Conservation (phyloP, 2,888 invertebrate genomes). For the Aporophyla nigra region DNA sequence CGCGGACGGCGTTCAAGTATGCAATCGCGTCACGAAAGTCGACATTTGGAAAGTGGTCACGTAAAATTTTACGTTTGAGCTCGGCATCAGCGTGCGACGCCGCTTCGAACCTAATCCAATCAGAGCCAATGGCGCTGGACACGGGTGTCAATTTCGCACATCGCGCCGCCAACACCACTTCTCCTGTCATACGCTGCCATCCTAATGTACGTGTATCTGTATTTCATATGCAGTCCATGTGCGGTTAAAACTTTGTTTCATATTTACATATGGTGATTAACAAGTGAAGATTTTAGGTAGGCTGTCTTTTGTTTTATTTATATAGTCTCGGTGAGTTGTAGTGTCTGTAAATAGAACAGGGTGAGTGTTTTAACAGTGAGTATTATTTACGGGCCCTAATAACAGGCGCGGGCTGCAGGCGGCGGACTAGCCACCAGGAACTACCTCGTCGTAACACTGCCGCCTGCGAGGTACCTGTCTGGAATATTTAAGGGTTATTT, state of each 20-base stretch:
- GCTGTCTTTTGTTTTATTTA: conserved; percentile 72
- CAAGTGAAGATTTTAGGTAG: conserved; percentile 37
- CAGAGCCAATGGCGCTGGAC: conserved; percentile 86
- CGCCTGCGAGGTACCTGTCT: conserved; percentile 77
- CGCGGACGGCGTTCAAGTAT: conserved; percentile 79
- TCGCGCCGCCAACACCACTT: conserved; percentile 71
- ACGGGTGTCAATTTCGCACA: conserved; percentile 86
- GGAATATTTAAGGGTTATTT: conserved; percentile 85
- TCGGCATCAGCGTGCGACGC: conserved; percentile 84
- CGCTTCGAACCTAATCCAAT: conserved; percentile 89
- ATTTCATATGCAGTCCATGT: conserved; percentile 57
- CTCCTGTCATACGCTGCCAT: conserved; percentile 62
- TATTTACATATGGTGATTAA: conserved; percentile 33
- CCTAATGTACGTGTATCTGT: conserved; percentile 51
- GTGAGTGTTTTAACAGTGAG: conserved; percentile 82
- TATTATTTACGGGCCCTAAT: conserved; percentile 89
- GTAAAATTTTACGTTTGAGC: conserved; percentile 90
- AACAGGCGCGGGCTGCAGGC: conserved; percentile 74
- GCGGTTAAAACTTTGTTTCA: conserved; percentile 18
- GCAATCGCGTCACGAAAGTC: conserved; percentile 85
- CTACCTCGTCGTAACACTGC: conserved; percentile 66
- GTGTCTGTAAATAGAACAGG: conserved; percentile 85
- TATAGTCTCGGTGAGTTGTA: conserved; percentile 74
- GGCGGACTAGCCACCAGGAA: conserved; percentile 66
- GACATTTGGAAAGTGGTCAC: conserved; percentile 89